A percentile compares a stretch with the other conserved stretches of the same genome.
phyloP scores from a whole-genome alignment of 2,797 vertebrate species.

The Sibirionetta formosa region DNA sequence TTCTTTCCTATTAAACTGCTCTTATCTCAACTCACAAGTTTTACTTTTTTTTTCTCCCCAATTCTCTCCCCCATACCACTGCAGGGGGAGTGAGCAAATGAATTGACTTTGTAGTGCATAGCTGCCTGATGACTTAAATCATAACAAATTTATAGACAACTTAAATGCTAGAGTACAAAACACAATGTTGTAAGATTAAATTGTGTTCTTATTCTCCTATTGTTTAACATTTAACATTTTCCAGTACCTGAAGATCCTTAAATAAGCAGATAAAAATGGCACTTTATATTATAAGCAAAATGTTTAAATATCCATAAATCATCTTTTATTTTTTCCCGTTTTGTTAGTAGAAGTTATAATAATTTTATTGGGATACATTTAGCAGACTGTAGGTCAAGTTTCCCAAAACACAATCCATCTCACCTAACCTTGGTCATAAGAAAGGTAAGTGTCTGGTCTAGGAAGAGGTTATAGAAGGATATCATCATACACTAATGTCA shows the following conservation, averaged over 20 bases:
- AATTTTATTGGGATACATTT: not conserved
- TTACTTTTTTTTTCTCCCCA: not conserved
- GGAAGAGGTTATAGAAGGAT: not conserved
- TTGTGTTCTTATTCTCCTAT: not conserved
- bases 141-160: not conserved
- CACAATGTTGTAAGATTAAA: not conserved
- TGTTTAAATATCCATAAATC: not conserved
- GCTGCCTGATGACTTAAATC: not conserved
- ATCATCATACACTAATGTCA: not conserved
- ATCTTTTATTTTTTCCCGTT: not conserved
- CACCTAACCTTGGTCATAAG: not conserved
- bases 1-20: not conserved
- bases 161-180: not conserved
- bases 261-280: not conserved
- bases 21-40: not conserved
- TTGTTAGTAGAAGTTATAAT: not conserved
- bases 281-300: not conserved
- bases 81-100: not conserved
- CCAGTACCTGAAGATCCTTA: not conserved
- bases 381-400: not conserved
- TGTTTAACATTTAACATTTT: constrained; percentile 22
- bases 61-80: not conserved
- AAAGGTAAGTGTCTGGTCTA: not conserved
- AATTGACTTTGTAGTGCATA: not conserved
- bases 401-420: not conserved